These are phyloP conservation scores for Troides aeacus DNA, from an alignment of 2,888 invertebrate species.

Conservation along the genomic window DNA sequence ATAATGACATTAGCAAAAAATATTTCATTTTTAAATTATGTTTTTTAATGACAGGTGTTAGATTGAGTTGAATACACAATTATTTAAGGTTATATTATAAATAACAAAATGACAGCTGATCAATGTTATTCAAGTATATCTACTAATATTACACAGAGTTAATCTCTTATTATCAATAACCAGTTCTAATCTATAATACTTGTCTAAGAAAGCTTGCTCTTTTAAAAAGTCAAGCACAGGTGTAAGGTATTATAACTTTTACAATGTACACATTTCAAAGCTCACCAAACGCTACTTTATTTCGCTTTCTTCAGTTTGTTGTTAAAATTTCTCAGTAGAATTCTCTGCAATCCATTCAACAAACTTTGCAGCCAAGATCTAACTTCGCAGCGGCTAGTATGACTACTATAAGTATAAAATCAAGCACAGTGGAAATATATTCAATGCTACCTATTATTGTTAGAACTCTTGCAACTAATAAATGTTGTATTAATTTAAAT, in stretches of 20 bases:
- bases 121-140: background rate
- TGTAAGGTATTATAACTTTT: slow-evolving; percentile 9
- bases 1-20: background rate
- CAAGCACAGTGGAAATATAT: slow-evolving; percentile 6
- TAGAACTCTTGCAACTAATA: too few relatives aligned
- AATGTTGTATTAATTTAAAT: too few relatives aligned
- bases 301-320: slow-evolving; percentile 22
- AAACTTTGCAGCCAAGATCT: slow-evolving; percentile 21
- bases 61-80: too few relatives aligned
- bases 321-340: slow-evolving; percentile 24
- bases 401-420: slow-evolving; percentile 9
- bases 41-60: too few relatives aligned
- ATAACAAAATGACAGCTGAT: too few relatives aligned
- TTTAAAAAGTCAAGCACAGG: background rate
- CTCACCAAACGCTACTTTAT: slow-evolving; percentile 16
- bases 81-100: too few relatives aligned
- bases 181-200: background rate
- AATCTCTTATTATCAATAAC: background rate
- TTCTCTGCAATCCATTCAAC: slow-evolving; percentile 25
- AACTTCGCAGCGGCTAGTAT: slow-evolving; percentile 13
- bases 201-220: background rate
- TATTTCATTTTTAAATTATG: background rate
- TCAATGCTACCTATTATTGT: background rate
- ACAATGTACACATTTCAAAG: slow-evolving; percentile 14
- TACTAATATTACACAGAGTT: background rate